Conservation (phyloP, 2,113 vertebrate genomes). For the Aegotheles bennettii region DNA sequence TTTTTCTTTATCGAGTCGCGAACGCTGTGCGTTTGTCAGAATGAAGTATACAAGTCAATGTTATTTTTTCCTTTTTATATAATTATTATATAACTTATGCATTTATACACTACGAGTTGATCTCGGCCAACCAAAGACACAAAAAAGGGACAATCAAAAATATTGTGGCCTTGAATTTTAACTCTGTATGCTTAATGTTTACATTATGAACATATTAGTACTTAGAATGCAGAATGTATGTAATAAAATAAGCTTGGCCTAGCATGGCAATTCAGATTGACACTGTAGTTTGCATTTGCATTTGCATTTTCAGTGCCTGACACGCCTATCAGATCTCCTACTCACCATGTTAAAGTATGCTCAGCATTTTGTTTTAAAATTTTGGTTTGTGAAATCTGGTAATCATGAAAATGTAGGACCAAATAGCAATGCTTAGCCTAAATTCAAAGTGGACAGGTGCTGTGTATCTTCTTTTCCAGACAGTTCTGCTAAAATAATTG, state of each 20-base stretch:
- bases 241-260: conserved; percentile 87
- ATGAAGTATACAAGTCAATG: conserved; percentile 83
- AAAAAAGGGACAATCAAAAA: conserved; percentile 74
- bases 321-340: background rate
- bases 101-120: conserved; percentile 98
- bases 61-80: conserved; percentile 85
- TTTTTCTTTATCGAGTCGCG: conserved; percentile 82
- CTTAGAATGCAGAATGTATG: conserved; percentile 85
- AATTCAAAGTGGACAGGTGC: background rate
- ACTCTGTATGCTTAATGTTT: conserved; percentile 90
- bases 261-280: conserved; percentile 75
- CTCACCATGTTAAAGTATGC: background rate
- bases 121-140: conserved; percentile 89
- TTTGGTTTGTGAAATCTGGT: background rate
- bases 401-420: background rate
- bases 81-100: conserved; percentile 95
- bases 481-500: background rate
- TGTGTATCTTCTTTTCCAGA: background rate
- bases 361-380: background rate
- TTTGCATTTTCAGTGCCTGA: conserved; percentile 38
- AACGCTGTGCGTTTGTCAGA: conserved; percentile 96
- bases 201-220: conserved; percentile 85
- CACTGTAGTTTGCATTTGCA: conserved; percentile 67
- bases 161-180: conserved; percentile 85
- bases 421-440: background rate